A percentile compares a stretch with the other conserved stretches of the same genome.
Conservation (phyloP, 2,888 invertebrate species). For the Thera britannica region DNA sequence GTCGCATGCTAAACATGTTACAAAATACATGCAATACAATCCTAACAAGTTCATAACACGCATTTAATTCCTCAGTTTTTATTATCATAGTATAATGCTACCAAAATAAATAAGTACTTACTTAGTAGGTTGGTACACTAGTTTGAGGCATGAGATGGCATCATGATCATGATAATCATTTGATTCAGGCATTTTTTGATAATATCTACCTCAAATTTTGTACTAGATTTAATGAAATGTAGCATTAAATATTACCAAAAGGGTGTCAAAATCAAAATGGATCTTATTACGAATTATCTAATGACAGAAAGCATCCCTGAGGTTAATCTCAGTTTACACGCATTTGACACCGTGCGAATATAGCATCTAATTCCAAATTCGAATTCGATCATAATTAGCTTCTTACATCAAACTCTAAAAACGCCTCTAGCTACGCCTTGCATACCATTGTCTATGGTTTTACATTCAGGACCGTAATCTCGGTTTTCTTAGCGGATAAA, state of each 20-base stretch:
- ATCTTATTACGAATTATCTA: conserved; percentile 35
- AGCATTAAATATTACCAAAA: not conserved
- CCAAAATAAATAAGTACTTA: no score
- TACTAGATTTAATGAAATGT: not conserved
- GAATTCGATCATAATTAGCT: conserved; percentile 73
- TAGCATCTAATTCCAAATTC: conserved; percentile 58
- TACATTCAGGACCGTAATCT: conserved; percentile 51
- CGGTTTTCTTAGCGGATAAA: conserved; percentile 71
- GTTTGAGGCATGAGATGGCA: not conserved
- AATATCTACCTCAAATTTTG: no score
- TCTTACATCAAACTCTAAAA: conserved; percentile 44
- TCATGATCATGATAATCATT: not conserved
- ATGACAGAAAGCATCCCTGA: conserved; percentile 55
- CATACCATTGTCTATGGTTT: conserved; percentile 57
- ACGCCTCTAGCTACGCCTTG: conserved; percentile 46
- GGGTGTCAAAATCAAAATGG: not conserved
- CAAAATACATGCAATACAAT: conserved; percentile 10
- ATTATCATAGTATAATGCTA: no score
- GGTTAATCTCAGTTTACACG: conserved; percentile 60
- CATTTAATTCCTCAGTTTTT: conserved; percentile 6
- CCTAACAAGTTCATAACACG: conserved; percentile 17
- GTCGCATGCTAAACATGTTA: not conserved
- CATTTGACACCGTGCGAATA: conserved; percentile 70
- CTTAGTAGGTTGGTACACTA: no score
- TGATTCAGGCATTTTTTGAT: no score